Percentiles rank a stretch among this genome's conserved stretches.
phyloP scores from a whole-genome alignment of 2,113 vertebrate genomes.

The Chloroceryle aenea region DNA sequence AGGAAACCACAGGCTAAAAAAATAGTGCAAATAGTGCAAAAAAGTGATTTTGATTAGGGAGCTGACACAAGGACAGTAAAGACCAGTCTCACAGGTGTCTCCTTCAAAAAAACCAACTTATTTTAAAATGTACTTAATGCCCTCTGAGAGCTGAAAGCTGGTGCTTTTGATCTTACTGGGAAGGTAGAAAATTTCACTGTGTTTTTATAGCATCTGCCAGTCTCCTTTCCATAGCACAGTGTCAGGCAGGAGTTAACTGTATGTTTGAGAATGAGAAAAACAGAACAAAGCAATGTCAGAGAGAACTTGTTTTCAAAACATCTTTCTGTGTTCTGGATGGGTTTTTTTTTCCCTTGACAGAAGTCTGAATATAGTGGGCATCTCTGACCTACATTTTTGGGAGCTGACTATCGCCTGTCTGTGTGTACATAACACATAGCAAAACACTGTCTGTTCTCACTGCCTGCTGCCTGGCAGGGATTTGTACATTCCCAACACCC shows the following conservation, averaged over 20 bases:
- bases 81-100: neutral
- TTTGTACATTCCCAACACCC: neutral
- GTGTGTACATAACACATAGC: neutral
- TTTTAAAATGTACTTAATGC: neutral
- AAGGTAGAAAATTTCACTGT: neutral
- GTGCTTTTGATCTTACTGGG: neutral
- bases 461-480: neutral
- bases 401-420: neutral
- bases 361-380: neutral
- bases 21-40: neutral
- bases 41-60: neutral
- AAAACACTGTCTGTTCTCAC: neutral
- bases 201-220: neutral
- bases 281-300: neutral
- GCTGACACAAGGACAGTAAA: neutral
- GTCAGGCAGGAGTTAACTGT: neutral
- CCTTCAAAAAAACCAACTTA: neutral
- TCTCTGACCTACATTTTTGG: neutral
- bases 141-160: neutral
- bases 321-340: neutral
- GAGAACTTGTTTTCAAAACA: neutral
- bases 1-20: neutral
- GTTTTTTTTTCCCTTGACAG: conserved; percentile 5
- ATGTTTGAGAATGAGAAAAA: neutral
- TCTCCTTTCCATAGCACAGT: neutral